Percentiles rank a stretch among this genome's conserved stretches.
These are phyloP conservation scores for Setipinna tenuifilis DNA, from an alignment of 2,797 vertebrate species.

Conservation along the genomic window DNA sequence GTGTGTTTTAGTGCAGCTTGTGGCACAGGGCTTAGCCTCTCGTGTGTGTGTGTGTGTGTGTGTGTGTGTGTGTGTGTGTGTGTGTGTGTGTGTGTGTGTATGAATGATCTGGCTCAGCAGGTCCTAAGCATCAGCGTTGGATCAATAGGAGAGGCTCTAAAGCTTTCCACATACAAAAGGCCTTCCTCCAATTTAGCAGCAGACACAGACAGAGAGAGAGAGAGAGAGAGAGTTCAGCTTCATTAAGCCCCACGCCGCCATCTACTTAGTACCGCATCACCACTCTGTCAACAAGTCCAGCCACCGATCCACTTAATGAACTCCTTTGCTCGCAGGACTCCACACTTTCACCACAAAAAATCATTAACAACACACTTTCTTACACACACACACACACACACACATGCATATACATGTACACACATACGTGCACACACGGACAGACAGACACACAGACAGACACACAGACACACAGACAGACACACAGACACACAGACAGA, in stretches of 20 bases:
- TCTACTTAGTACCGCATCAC: neutral
- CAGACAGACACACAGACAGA: too few relatives aligned
- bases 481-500: neutral
- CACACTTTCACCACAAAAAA: neutral
- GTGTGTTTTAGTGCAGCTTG: neutral
- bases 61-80: too few relatives aligned
- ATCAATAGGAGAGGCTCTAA: neutral
- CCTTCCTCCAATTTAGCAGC: neutral
- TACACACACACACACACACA: neutral
- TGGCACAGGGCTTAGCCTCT: neutral
- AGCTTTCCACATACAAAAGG: constrained; percentile 14
- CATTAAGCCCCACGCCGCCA: too few relatives aligned
- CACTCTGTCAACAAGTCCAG: constrained; percentile 12
- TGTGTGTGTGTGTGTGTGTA: too few relatives aligned
- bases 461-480: constrained; percentile 1
- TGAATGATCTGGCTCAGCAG: neutral
- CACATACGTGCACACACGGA: neutral
- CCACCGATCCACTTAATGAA: neutral
- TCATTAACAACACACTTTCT: constrained; percentile 1
- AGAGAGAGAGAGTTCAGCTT: neutral
- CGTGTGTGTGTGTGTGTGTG: neutral
- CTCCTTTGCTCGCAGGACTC: neutral
- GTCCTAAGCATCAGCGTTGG: neutral
- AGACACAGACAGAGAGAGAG: too few relatives aligned
- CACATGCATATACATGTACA: neutral